These are phyloP conservation scores for Macropis europaea DNA, from an alignment of 2,888 invertebrate species.

Conservation along the genomic window DNA sequence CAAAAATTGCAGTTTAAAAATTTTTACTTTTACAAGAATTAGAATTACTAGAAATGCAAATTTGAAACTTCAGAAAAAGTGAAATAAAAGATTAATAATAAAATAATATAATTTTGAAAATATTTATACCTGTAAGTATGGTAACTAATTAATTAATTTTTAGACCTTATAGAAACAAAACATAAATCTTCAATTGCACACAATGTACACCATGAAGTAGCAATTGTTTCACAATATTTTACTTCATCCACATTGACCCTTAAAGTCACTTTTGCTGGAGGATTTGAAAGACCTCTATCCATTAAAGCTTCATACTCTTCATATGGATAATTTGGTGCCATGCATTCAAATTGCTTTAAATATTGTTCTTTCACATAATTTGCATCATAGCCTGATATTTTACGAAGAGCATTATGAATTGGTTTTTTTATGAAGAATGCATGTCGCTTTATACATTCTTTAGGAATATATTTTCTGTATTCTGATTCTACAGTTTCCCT, in stretches of 20 bases:
- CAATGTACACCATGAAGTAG: conserved; percentile 77
- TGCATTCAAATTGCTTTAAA: conserved; percentile 88
- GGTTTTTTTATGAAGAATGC: conserved; percentile 88
- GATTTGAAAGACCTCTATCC: conserved; percentile 81
- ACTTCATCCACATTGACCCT: conserved; percentile 78
- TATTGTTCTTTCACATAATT: conserved; percentile 89
- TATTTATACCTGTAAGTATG: no score
- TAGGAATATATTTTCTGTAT: conserved; percentile 92
- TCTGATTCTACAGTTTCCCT: conserved; percentile 87
- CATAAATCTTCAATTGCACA: conserved; percentile 92
- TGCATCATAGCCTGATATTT: conserved; percentile 84
- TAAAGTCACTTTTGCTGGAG: conserved; percentile 89
- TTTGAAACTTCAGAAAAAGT: no score
- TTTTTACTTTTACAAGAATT: no score
- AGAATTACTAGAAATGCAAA: no score
- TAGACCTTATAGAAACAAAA: conserved; percentile 86
- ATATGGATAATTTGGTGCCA: conserved; percentile 90
- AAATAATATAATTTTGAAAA: no score
- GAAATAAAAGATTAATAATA: no score
- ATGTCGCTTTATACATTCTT: conserved; percentile 88
- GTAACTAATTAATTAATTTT: conserved; percentile 8
- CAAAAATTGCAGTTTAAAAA: no score
- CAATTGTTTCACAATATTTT: conserved; percentile 67
- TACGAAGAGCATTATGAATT: conserved; percentile 85
- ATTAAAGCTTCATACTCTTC: conserved; percentile 87